Conservation (phyloP, 2,113 vertebrate species). For the Amia ocellicauda region DNA sequence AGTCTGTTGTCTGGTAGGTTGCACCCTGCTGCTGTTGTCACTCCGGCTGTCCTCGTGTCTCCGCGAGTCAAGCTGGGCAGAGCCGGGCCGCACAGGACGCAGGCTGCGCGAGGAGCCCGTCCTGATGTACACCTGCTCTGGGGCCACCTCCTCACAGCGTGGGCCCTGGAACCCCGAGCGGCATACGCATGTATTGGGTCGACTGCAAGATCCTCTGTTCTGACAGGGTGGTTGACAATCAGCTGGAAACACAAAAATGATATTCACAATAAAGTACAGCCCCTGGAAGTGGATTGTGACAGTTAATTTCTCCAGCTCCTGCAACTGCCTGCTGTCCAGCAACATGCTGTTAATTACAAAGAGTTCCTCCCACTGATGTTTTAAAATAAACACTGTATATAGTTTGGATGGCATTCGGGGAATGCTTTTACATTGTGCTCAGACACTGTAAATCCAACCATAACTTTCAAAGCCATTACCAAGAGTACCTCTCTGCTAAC, state of each 20-base stretch:
- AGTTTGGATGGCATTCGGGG: slow-evolving; percentile 37
- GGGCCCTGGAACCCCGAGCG: slow-evolving; percentile 70
- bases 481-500: slow-evolving; percentile 61
- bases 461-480: slow-evolving; percentile 54
- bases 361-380: slow-evolving; percentile 41
- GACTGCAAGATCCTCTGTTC: slow-evolving; percentile 73
- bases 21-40: slow-evolving; percentile 38
- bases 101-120: slow-evolving; percentile 46
- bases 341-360: slow-evolving; percentile 45
- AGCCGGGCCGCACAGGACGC: slow-evolving; percentile 51
- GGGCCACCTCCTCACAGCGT: slow-evolving; percentile 67
- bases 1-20: slow-evolving; percentile 43
- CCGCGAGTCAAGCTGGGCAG: slow-evolving; percentile 46
- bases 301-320: slow-evolving; percentile 40
- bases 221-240: slow-evolving; percentile 72
- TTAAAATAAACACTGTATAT: slow-evolving; percentile 32
- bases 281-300: slow-evolving; percentile 42
- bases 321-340: background rate
- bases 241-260: slow-evolving; percentile 48
- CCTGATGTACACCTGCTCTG: slow-evolving; percentile 70
- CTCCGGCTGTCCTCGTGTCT: slow-evolving; percentile 47
- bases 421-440: slow-evolving; percentile 59
- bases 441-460: slow-evolving; percentile 58
- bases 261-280: slow-evolving; percentile 21
- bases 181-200: slow-evolving; percentile 71